Percentiles rank a stretch among this genome's conserved stretches.
Evolutionary conservation across 2,888 invertebrate genomes (phyloP).

Genomic region (Mimumesa dahlbomi): DNA sequence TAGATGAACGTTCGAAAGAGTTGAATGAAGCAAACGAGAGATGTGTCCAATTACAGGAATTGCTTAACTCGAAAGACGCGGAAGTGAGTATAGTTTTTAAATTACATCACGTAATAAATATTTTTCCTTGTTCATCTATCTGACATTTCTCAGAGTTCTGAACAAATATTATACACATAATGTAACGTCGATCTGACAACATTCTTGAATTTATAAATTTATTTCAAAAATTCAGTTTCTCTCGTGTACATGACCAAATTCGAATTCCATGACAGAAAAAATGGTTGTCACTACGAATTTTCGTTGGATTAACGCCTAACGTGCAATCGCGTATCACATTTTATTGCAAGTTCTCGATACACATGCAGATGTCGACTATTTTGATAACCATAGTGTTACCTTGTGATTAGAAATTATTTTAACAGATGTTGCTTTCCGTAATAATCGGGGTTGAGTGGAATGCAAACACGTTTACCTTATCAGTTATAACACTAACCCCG

Average conservation of each 20-base stretch:
- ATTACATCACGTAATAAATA: background rate
- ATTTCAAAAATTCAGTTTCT: no score
- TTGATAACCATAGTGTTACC: slow-evolving; percentile 65
- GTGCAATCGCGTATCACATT: background rate
- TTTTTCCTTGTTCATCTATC: background rate
- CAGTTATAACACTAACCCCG: slow-evolving; percentile 49
- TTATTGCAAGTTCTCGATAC: slow-evolving; percentile 32
- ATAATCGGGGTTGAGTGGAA: slow-evolving; percentile 75
- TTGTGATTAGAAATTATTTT: slow-evolving; percentile 71
- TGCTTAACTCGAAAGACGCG: slow-evolving; percentile 75
- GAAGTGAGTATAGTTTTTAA: slow-evolving; percentile 68
- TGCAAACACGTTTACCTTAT: slow-evolving; percentile 74
- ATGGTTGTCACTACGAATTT: no score
- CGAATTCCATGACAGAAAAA: no score
- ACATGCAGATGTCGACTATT: slow-evolving; percentile 54
- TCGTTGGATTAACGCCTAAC: no score
- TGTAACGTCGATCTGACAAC: no score
- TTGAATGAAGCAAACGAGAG: slow-evolving; percentile 74
- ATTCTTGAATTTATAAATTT: no score
- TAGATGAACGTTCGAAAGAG: slow-evolving; percentile 73
- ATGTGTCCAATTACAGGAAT: slow-evolving; percentile 75
- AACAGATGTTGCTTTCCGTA: slow-evolving; percentile 77
- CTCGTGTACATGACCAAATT: no score
- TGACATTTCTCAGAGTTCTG: background rate
- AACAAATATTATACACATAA: no score